phyloP scores from a whole-genome alignment of 2,113 vertebrate genomes.

The Boulengeromyrus knoepffleri region DNA sequence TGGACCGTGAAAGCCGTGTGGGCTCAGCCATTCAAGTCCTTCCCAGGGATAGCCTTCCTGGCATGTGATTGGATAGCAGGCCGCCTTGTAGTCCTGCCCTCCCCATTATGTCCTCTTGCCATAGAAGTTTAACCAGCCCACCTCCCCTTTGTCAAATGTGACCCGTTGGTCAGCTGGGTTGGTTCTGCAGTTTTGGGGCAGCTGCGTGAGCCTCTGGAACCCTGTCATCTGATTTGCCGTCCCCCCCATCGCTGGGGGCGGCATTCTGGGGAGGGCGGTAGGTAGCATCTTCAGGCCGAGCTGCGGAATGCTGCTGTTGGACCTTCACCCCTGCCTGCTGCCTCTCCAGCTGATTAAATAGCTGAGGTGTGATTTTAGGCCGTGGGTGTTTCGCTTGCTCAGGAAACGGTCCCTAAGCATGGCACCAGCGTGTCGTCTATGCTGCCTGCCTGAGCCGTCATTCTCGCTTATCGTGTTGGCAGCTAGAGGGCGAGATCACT shows the following conservation, averaged over 20 bases:
- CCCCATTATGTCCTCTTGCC: not conserved
- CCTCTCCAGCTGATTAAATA: not conserved
- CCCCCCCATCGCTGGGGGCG: not conserved
- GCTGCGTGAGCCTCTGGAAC: not conserved
- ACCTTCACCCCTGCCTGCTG: not conserved
- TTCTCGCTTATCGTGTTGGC: not conserved
- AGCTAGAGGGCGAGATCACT: slow-evolving; percentile 78
- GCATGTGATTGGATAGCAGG: not conserved
- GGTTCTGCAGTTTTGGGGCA: not conserved
- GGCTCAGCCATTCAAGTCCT: not conserved
- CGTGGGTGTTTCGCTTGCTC: not conserved
- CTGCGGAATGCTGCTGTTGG: not conserved
- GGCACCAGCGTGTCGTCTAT: not conserved
- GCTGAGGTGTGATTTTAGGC: not conserved
- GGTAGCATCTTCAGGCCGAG: not conserved
- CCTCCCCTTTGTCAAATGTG: not conserved
- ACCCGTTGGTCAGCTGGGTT: not conserved
- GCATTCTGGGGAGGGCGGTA: not conserved
- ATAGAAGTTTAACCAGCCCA: not conserved
- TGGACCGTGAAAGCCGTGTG: not conserved
- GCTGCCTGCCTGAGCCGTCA: not conserved
- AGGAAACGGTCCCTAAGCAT: not conserved
- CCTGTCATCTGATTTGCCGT: not conserved
- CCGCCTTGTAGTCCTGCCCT: not conserved
- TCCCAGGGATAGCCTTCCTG: not conserved